Evolutionary conservation across 92 coral and sea anemone species (phyloP).

Genomic region (Plumapathes pennacea): DNA sequence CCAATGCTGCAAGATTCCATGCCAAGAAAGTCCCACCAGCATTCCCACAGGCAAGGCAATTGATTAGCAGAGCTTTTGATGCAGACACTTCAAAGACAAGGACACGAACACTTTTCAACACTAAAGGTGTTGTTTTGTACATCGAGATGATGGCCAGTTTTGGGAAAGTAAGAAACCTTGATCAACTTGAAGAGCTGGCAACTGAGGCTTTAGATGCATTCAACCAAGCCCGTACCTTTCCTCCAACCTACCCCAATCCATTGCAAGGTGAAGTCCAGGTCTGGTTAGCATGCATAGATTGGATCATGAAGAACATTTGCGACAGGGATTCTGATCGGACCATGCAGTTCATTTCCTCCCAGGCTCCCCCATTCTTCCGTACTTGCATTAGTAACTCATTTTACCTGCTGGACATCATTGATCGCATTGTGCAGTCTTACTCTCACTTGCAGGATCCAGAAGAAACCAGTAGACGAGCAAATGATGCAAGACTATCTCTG

Average conservation of each 20-base stretch:
- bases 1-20: conserved; percentile 76
- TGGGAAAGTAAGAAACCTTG: conserved; percentile 24
- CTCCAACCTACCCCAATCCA: conserved; percentile 75
- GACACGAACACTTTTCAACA: conserved; percentile 40
- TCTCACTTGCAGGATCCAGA: conserved; percentile 61
- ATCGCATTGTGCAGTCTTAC: conserved; percentile 56
- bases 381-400: conserved; percentile 75
- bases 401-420: conserved; percentile 67
- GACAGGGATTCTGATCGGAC: conserved; percentile 55
- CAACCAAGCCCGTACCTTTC: conserved; percentile 63
- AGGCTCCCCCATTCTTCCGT: conserved; percentile 71
- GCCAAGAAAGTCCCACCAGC: conserved; percentile 67
- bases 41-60: conserved; percentile 55
- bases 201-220: conserved; percentile 46
- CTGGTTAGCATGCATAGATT: conserved; percentile 74
- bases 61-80: conserved; percentile 50
- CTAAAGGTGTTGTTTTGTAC: conserved; percentile 61
- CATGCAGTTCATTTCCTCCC: conserved; percentile 41
- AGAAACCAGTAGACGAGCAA: conserved; percentile 48
- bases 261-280: conserved; percentile 84
- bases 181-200: conserved; percentile 45
- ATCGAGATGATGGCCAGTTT: conserved; percentile 31
- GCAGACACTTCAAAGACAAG: conserved; percentile 36
- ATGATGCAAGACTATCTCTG: conserved; percentile 50
- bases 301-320: conserved; percentile 67